These are phyloP conservation scores for Nestor notabilis DNA, from an alignment of 2,113 vertebrate genomes.

Conservation along the genomic window DNA sequence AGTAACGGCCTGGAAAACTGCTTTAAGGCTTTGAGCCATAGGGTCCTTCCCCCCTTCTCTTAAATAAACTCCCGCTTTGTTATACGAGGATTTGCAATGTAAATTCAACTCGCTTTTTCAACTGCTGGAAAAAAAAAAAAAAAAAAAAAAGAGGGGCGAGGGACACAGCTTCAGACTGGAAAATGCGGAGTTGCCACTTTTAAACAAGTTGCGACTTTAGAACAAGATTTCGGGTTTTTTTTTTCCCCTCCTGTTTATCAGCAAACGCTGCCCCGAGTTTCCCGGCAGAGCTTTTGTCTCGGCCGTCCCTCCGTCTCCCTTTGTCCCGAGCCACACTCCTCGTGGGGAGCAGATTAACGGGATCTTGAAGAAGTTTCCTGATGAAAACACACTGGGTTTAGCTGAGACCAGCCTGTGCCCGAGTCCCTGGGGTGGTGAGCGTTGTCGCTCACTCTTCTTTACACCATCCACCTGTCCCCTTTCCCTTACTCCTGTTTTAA, in stretches of 20 bases:
- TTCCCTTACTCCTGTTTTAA: not conserved
- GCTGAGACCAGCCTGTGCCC: not conserved
- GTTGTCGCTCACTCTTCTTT: not conserved
- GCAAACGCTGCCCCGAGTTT: not conserved
- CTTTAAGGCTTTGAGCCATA: not conserved
- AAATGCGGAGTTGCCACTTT: not conserved
- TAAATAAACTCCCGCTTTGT: constrained; percentile 15
- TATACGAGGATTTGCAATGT: not conserved
- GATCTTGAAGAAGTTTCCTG: not conserved
- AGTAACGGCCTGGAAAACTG: not conserved
- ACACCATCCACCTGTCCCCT: not conserved
- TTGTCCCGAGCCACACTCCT: constrained; percentile 31
- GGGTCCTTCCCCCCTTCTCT: not conserved
- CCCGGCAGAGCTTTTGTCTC: constrained; percentile 45
- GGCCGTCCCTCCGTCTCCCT: not conserved
- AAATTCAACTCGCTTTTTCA: not conserved
- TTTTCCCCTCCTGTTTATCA: not conserved
- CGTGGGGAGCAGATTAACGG: constrained; percentile 4
- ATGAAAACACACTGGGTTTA: not conserved
- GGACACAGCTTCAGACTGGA: not conserved
- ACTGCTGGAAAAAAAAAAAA: not conserved
- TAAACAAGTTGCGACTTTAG: not conserved
- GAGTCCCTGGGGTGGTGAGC: not conserved
- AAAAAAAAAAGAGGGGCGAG: not conserved
- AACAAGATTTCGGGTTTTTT: not conserved